Evolutionary conservation across 2,888 invertebrate genomes (phyloP), one percentile per base, ranked within the genome.

Genomic region (Tridacna crocea): DNA sequence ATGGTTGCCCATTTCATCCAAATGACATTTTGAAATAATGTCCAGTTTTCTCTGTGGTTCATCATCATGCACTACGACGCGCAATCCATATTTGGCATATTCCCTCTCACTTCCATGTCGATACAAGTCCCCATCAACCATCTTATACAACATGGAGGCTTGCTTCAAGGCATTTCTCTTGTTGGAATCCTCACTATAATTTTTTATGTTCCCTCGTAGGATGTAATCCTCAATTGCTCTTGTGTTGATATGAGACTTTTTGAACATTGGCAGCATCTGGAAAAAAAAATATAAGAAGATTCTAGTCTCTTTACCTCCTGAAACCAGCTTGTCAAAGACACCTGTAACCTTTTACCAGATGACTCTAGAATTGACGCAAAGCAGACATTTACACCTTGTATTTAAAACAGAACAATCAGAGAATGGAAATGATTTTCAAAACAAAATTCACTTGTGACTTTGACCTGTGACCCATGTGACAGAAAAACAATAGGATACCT

Each of bases 111-210:
- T 84, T 22, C 84, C 84, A 77, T 84, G 77, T 19, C 84, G 47
- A 55, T 79, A 84, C 65, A 84, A 72, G n/a, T 81, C 84, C 0
- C 68, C 77, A 58, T 84, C 72, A 8, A 84, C 81, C 60, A 79
- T 65, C 65, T 79, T 73, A 46, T 68, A 84, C 60, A 81, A 36
- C 0, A 61, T 17, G 17, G 78, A 73, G 3, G 84, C 79, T 61
- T 84, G 84, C 8, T 81, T 79, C n/a, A 81, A 51, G 13, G 84
- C 84, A 75, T 84, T 84, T 65, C 77, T 81, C 75, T 84, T 84
- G 79, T 81, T 81, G 19, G 58, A 47, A n/a, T 77, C 77, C 15
- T 77, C 77, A 65, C 74, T 65, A 51, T 80, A 80, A 13, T 81
- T 72, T 22, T 36, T 27, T 15, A 84, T 51, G 4, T 36, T 22